These are phyloP conservation scores for Chlorodrepanis virens DNA, from an alignment of 2,113 vertebrate species.

Conservation along the genomic window DNA sequence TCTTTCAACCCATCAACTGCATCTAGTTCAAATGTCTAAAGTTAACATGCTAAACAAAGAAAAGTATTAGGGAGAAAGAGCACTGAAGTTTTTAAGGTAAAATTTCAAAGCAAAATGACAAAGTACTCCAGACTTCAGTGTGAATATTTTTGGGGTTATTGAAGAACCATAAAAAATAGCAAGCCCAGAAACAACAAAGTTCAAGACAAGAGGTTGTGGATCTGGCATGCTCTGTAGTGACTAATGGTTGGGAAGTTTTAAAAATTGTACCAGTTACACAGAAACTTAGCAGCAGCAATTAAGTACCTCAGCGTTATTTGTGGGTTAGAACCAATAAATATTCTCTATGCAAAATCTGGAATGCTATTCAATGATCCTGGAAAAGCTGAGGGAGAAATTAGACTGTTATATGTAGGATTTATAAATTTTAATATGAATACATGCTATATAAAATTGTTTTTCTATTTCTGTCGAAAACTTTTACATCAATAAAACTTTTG, in stretches of 20 bases:
- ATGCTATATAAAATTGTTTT: neutral
- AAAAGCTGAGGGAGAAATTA: neutral
- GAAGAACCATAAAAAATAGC: neutral
- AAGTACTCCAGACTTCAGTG: neutral
- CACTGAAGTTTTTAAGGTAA: neutral
- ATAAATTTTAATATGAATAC: neutral
- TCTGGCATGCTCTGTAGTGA: neutral
- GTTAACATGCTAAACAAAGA: conserved; percentile 44
- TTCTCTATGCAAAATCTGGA: neutral
- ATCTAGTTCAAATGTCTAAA: conserved; percentile 10
- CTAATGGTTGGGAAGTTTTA: neutral
- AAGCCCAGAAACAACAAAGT: neutral
- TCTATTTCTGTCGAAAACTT: neutral
- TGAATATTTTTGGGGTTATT: neutral
- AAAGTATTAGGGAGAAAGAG: conserved; percentile 6
- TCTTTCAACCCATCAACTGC: neutral
- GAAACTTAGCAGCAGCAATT: neutral
- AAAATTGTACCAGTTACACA: neutral
- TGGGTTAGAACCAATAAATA: neutral
- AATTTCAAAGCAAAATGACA: neutral
- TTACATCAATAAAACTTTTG: neutral
- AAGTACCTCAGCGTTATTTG: neutral
- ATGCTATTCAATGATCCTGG: neutral
- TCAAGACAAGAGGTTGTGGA: neutral
- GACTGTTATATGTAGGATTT: neutral